Evolutionary conservation across 2,888 invertebrate genomes (phyloP), one percentile per base, ranked within the genome.

Genomic region (Stenodema calcarata): DNA sequence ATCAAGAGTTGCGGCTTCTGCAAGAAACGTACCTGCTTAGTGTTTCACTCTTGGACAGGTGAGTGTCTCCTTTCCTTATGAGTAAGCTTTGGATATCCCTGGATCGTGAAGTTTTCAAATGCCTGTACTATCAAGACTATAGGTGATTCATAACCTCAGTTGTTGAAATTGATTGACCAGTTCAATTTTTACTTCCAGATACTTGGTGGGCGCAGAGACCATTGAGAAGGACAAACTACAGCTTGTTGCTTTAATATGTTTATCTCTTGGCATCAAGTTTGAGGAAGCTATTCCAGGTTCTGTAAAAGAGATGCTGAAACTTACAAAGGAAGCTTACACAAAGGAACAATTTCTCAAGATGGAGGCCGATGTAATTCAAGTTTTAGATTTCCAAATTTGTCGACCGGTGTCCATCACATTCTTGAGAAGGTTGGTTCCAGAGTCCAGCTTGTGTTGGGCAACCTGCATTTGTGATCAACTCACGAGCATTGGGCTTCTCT

Each of bases 271-370:
- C 0, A 94, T 95, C 90, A 99, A 99, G 91, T 98, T 97, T 90
- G 99, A 99, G 92, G 99, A 99, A 92, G 95, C 98, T 90, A 97
- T 95, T 90, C 94, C 96, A 0, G 98, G 98, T 0, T 96, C 96
- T 70, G 93, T 98, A 23, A 92, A 92, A 7, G 98, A 99, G 91
- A 98, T 98, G 92, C 95, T 96, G n/a, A 97, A 95, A 90, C 95
- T 99, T 85, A 96, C 98, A 11, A 73, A 83, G 73, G 62, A 47
- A 7, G 12, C 87, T 14, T 87, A 50, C 50, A 69, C 81, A 11
- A 83, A 54, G 28, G 54, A 79, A 14, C 79, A 87, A 16, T 78
- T 84, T n/a, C 35, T 87, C 28, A 69, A 86, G 42, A 87, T 86
- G 84, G 87, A 87, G 73, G 50, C 41, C 23, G 73, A 79, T 27